Evolutionary conservation across 2,113 vertebrate genomes (phyloP).

Genomic region (Takifugu bimaculatus): DNA sequence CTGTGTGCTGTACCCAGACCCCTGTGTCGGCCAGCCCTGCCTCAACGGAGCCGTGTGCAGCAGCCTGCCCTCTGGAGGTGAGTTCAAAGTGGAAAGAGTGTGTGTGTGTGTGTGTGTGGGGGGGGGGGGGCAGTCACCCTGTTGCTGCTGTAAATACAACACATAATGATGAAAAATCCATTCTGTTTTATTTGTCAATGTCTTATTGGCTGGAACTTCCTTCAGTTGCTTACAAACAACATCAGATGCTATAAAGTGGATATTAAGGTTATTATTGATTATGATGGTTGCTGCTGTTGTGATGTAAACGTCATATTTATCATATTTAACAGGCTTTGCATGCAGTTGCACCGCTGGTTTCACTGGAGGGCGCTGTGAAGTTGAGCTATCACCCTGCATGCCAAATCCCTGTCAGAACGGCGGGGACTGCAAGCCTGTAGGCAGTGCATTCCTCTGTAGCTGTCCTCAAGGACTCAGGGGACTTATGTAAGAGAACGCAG

Average conservation of each 20-base stretch:
- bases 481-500: conserved; percentile 81
- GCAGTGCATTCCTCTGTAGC: conserved; percentile 83
- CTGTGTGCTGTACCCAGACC: conserved; percentile 89
- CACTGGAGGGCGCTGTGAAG: conserved; percentile 90
- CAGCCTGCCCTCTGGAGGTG: conserved; percentile 86
- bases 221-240: background rate
- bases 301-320: conserved; percentile 1
- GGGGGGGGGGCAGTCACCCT: background rate
- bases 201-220: no score
- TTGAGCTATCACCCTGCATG: conserved; percentile 85
- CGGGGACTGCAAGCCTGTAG: conserved; percentile 83
- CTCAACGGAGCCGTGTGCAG: conserved; percentile 88
- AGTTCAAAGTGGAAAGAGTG: conserved; percentile 35
- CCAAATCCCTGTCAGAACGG: conserved; percentile 90
- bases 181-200: no score
- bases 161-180: no score
- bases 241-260: background rate
- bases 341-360: conserved; percentile 88
- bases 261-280: background rate
- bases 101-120: conserved; percentile 9
- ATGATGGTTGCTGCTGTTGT: background rate
- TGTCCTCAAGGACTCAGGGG: conserved; percentile 86
- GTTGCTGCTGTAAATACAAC: no score
- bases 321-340: conserved; percentile 76
- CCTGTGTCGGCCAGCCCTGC: conserved; percentile 84